Conservation (phyloP, 2,113 vertebrate species). For the Apus apus region DNA sequence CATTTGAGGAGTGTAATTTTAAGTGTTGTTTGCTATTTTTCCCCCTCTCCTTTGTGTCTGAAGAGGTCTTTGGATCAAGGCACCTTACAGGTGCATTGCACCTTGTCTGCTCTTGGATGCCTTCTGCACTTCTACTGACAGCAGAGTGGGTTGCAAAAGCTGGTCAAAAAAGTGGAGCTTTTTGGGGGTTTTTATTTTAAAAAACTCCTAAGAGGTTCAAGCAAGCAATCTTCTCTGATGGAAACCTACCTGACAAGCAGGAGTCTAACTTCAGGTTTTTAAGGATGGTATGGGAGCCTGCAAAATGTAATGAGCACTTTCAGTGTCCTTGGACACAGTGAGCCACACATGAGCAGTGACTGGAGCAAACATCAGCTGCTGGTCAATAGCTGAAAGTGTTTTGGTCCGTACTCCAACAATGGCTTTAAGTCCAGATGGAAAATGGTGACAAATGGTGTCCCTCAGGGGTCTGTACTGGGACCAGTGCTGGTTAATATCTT, state of each 20-base stretch:
- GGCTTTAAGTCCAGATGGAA: no score
- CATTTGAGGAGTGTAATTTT: not conserved
- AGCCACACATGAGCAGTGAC: not conserved
- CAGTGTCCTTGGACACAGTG: not conserved
- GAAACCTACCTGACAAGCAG: not conserved
- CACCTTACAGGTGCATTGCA: rapidly evolving
- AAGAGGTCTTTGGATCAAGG: not conserved
- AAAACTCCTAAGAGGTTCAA: not conserved
- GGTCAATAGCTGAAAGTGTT: no score
- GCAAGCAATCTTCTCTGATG: not conserved
- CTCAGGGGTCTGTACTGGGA: no score
- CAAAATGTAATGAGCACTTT: not conserved
- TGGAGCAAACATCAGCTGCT: slow-evolving; percentile 9
- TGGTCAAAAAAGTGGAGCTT: not conserved
- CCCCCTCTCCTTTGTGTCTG: not conserved
- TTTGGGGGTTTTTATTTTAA: not conserved
- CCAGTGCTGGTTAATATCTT: no score
- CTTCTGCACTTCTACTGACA: not conserved
- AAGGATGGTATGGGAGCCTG: not conserved
- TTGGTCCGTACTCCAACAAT: no score
- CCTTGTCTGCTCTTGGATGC: not conserved
- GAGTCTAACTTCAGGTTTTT: not conserved
- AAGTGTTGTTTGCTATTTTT: not conserved
- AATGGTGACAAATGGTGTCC: no score
- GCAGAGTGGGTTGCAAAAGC: not conserved